Base-by-base conservation (phyloP, 2,113 vertebrate genomes). In the Etia nguti region DNA sequence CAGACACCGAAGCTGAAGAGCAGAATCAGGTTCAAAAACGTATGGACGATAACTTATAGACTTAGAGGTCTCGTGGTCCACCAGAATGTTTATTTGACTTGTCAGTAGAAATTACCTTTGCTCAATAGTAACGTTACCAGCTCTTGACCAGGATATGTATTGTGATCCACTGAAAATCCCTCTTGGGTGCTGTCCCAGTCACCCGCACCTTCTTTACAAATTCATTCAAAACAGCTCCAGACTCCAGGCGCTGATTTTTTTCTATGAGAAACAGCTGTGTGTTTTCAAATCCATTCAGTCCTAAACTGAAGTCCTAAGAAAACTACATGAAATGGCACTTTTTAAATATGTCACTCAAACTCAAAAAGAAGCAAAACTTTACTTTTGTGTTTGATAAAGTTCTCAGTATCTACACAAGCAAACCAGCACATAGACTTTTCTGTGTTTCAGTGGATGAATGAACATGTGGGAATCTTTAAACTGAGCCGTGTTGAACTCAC, bases 81-180 rank as follows among this genome's bases (percentile, higher is more conserved):
- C 79, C 65, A 54, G 10, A 80, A 46, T 79, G 87, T 94, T 92
- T 93, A 86, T 93, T 94, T 94, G 81, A 85, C 88, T 90, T 90
- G 73, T 82, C 18, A 56, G 62, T 24, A 77, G 46, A 90, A 85
- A 90, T 84, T 60, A 92, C 18, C 73, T 83, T 68, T 43, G 41
- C 81, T 85, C 48, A 24, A 6, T 15, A 46, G 24, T n/a, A 13
- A 48, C 24, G 29, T 52, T 84, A 75, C 73, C 91, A 87, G 87
- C 24, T 89, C 73, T 79, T 82, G 70, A 57, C 79, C 75, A 82
- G 75, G 43, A 86, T 84, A 56, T 87, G 83, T 41, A 62, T 80
- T 26, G 11, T 79, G 75, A 92, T 80, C 81, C 24, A 55, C 65
- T 36, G 52, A 89, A 90, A 86, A 83, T 81, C 82, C 12, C 54